Percentiles rank a stretch among this genome's conserved stretches.
phyloP scores from a whole-genome alignment of 1,140 invertebrate genomes.

The Calephelis nemesis region DNA sequence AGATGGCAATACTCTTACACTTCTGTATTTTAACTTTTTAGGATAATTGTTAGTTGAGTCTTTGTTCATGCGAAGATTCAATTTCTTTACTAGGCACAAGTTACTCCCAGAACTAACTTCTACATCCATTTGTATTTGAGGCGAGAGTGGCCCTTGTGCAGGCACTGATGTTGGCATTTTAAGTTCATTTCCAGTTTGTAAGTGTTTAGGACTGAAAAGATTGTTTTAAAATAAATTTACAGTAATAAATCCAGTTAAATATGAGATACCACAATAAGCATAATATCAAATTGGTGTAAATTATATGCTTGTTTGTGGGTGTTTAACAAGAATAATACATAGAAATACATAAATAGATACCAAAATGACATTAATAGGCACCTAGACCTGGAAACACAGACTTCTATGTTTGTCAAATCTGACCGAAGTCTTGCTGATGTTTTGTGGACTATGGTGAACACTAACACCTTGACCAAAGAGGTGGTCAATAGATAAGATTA shows the following conservation, averaged over 20 bases:
- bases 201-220: conserved; percentile 51
- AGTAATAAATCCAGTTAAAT: background rate
- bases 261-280: too few relatives aligned
- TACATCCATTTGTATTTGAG: conserved; percentile 19
- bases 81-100: conserved; percentile 47
- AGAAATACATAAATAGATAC: too few relatives aligned
- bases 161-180: conserved; percentile 42
- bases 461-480: background rate
- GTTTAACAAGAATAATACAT: too few relatives aligned
- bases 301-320: too few relatives aligned
- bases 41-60: conserved; percentile 40
- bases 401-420: too few relatives aligned
- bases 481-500: background rate
- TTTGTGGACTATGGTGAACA: background rate
- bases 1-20: conserved; percentile 44
- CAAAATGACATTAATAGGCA: too few relatives aligned
- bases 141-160: conserved; percentile 26
- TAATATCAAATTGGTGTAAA: too few relatives aligned
- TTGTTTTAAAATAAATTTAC: background rate
- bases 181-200: conserved; percentile 52
- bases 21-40: conserved; percentile 56
- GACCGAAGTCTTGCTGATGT: too few relatives aligned
- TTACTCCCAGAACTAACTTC: conserved; percentile 26
- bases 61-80: conserved; percentile 38
- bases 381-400: too few relatives aligned